Evolutionary conservation across 2,888 invertebrate species (phyloP), one percentile per base, ranked within the genome.

Genomic region (Apodemia zela): DNA sequence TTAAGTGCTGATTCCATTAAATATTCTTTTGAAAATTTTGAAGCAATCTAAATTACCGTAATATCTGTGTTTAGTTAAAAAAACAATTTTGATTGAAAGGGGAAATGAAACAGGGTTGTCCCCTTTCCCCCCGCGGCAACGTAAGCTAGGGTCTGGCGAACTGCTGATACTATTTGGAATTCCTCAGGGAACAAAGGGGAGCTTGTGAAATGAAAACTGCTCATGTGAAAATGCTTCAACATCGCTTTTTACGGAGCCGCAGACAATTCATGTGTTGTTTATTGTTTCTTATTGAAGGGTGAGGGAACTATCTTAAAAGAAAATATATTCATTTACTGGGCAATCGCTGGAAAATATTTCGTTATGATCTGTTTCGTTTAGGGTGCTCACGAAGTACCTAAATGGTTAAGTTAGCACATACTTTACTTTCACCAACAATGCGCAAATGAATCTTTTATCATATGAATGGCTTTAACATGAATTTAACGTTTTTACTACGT

Each of bases 231-330:
- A 87, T 83, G 87, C 86, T 88, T 89, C 87, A 54, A 54, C 86
- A 86, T 87, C 87, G 89, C 87, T 84, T 88, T 88, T 89, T 85
- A 84, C 87, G 85, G 87, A 82, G 87, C 89, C 82, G 76, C 84
- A 82, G 89, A 89, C 88, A 84, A 89, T 86, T 87, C 83, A 83
- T 83, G 81, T 79, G 80, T 82, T 85, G 86, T 79, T 85, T 59
- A 62, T 86, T 85, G 83, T 85, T 85, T 85, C 78, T 70, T 70
- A 79, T 72, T 75, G 67, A 75, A 77, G 80, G 75, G 77, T 69
- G 67, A 69, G 71, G 59, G 59, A 47, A 58, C 33, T 47, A 18
- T 58, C 45, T 59, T 59, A 58, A 62, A 62, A 62, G 71, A 69
- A 75, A 77, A 79, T 80, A 75, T 77, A 77, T 81, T 84, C 84